Evolutionary conservation across 2,888 invertebrate genomes (phyloP), one percentile per base, ranked within the genome.

Genomic region (Homarus gammarus): DNA sequence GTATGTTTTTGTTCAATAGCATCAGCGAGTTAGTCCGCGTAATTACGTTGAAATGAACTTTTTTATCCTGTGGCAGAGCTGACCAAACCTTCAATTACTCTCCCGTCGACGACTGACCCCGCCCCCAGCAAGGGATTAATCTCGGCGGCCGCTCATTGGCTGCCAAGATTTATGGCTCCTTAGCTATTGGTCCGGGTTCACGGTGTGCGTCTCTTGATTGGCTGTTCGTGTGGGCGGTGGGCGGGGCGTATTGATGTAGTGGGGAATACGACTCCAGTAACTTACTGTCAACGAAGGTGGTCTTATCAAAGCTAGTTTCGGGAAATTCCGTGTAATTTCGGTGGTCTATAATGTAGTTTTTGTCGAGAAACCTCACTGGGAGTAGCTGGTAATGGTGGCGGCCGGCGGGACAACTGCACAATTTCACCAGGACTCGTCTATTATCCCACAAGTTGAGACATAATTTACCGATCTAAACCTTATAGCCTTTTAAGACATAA

Each of bases 1-100:
- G 44, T 84, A 61, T 44, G 77, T 56, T 70, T 61, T 77, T 56
- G 61, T 61, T 56, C 84, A 84, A 84, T 84, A 33, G 75, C 84
- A 75, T 75, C 75, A 56, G 61, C 75, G 56, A 84, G 84, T 77
- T 84, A 75, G 75, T 40, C 36, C 61, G 40, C 31, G 84, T 84
- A 77, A 84, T 84, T 84, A 84, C 64, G 49, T 33, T 61, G 33
- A 84, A 84, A 84, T 84, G 84, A 84, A 75, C 77, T 84, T 84
- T 44, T 84, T 84, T 84, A 84, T 84, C 84, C 84, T 84, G 84
- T 84, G 44, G 49, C 75, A 49, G 40, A 64, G 44, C 61, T 75
- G 61, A 22, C 40, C 75, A 73, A 84, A 84, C 75, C 77, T 73
- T 75, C 84, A 84, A 84, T 84, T 84, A 84, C 64, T 61, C 44